Conservation (phyloP, 2,888 invertebrate species). For the Agrotis segetum region DNA sequence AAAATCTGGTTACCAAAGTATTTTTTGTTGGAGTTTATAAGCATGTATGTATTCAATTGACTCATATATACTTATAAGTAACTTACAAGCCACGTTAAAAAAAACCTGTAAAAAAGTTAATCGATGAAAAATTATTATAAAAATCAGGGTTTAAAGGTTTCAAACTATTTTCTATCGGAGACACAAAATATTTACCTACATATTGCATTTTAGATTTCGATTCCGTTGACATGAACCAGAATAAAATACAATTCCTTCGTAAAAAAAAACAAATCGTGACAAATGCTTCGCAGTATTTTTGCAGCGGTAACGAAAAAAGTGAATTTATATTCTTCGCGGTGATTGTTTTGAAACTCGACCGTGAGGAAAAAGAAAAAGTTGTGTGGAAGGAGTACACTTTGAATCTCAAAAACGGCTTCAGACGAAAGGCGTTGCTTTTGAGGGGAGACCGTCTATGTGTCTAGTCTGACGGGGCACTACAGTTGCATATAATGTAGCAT, state of each 20-base stretch:
- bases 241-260: slow-evolving; percentile 29
- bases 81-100: too few relatives aligned
- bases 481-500: neutral
- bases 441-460: slow-evolving; percentile 25
- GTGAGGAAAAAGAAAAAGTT: slow-evolving; percentile 45
- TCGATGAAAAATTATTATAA: too few relatives aligned
- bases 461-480: slow-evolving; percentile 22
- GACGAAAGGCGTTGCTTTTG: slow-evolving; percentile 37
- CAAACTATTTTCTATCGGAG: too few relatives aligned
- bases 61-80: too few relatives aligned
- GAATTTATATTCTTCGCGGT: slow-evolving; percentile 50
- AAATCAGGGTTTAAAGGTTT: too few relatives aligned
- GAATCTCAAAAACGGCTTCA: slow-evolving; percentile 55
- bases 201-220: slow-evolving; percentile 17
- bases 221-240: slow-evolving; percentile 13
- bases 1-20: too few relatives aligned
- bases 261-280: slow-evolving; percentile 14
- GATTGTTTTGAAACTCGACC: slow-evolving; percentile 56
- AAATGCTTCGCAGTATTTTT: slow-evolving; percentile 41
- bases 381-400: slow-evolving; percentile 47
- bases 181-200: slow-evolving; percentile 8
- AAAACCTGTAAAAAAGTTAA: too few relatives aligned
- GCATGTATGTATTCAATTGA: too few relatives aligned
- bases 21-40: too few relatives aligned
- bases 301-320: slow-evolving; percentile 32